These are phyloP conservation scores for Phodopus roborovskii DNA, from an alignment of 2,113 vertebrate genomes.

Conservation along the genomic window DNA sequence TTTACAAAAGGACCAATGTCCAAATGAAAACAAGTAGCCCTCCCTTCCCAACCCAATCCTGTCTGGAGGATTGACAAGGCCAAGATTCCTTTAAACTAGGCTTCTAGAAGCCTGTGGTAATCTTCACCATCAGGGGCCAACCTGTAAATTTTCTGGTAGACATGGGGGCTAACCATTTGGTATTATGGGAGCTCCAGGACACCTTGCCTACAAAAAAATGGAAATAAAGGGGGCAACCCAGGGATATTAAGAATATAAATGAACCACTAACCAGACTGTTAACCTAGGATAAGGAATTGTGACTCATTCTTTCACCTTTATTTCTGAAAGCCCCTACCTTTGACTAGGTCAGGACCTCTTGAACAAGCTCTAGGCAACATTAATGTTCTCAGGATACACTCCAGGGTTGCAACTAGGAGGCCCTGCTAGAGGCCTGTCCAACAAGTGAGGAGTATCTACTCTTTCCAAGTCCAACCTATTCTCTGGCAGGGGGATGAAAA, in stretches of 20 bases:
- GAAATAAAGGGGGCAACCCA: neutral
- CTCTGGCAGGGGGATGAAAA: neutral
- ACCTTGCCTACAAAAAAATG: neutral
- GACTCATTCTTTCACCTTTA: neutral
- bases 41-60: neutral
- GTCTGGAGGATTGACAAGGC: neutral
- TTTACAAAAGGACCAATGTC: neutral
- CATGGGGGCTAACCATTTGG: neutral
- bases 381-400: neutral
- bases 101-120: neutral
- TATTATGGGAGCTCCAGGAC: neutral
- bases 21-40: neutral
- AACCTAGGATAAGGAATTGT: neutral
- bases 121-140: neutral
- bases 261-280: neutral
- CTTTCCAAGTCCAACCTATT: neutral
- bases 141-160: neutral
- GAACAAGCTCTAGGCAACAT: neutral
- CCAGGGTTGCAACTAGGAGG: neutral
- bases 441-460: neutral
- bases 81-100: neutral
- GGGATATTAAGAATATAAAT: neutral
- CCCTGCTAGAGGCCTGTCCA: neutral
- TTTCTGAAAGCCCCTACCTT: neutral
- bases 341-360: neutral